phyloP scores from a whole-genome alignment of 2,888 invertebrate species.

The Drosophila meridionalis region DNA sequence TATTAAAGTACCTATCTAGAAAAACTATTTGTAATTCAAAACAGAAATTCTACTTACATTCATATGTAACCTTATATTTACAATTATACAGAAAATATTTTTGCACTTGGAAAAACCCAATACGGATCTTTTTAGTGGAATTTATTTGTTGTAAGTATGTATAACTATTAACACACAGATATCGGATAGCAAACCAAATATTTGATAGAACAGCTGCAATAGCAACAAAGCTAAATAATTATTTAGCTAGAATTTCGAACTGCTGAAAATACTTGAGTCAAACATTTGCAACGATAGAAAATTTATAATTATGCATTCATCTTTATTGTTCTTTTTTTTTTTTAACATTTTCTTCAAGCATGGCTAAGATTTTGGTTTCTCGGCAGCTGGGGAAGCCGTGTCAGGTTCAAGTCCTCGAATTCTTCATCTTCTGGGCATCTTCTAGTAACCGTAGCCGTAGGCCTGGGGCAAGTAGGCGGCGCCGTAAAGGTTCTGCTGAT shows the following conservation, averaged over 20 bases:
- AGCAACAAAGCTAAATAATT: not conserved
- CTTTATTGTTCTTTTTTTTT: slow-evolving; percentile 62
- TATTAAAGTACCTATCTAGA: not conserved
- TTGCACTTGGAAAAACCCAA: not conserved
- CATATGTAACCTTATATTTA: not conserved
- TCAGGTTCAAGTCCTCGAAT: slow-evolving; percentile 17
- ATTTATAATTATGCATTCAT: slow-evolving; percentile 37
- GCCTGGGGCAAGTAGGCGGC: slow-evolving; percentile 66
- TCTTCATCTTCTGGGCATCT: not conserved
- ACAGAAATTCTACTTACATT: not conserved
- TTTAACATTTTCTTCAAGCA: slow-evolving; percentile 44
- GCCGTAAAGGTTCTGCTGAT: slow-evolving; percentile 58
- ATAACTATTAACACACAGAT: not conserved
- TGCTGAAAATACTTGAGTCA: slow-evolving; percentile 10
- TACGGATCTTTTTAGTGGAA: not conserved
- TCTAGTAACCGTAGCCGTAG: slow-evolving; percentile 61
- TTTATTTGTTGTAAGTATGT: not conserved
- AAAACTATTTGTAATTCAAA: not conserved
- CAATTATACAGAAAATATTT: not conserved
- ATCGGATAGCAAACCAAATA: not conserved
- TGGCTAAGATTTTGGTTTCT: slow-evolving; percentile 33
- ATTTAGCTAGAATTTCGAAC: not conserved
- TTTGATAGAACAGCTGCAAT: slow-evolving; percentile 25
- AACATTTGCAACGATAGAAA: slow-evolving; percentile 12
- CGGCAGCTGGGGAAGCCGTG: slow-evolving; percentile 23